These are phyloP conservation scores for Agrochola litura DNA, from an alignment of 2,888 invertebrate species.

Conservation along the genomic window DNA sequence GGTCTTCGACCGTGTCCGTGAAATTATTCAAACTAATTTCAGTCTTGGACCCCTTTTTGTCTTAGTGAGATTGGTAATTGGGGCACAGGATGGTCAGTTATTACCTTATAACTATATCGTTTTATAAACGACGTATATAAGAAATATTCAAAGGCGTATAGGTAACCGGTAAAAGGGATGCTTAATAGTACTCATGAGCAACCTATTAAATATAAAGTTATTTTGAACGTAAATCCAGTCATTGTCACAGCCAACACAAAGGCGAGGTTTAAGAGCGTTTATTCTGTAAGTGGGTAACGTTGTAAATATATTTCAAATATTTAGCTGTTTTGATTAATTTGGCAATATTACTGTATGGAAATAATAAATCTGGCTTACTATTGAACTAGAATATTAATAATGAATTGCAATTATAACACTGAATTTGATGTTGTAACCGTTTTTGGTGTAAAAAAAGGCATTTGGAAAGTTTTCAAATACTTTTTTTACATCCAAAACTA, in stretches of 20 bases:
- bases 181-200: neutral
- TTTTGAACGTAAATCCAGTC: neutral
- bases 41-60: slow-evolving; percentile 48
- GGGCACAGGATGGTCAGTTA: neutral
- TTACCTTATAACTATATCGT: neutral
- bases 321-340: too few species aligned
- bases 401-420: too few species aligned
- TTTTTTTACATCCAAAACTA: too few species aligned
- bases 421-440: too few species aligned
- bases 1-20: slow-evolving; percentile 23
- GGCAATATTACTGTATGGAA: too few species aligned
- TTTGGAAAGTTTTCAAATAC: too few species aligned
- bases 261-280: neutral
- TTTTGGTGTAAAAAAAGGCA: too few species aligned
- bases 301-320: too few species aligned
- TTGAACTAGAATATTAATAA: too few species aligned
- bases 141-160: neutral
- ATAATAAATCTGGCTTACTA: too few species aligned
- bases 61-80: slow-evolving; percentile 26
- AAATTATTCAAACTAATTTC: slow-evolving; percentile 57
- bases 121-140: neutral
- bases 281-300: too few species aligned
- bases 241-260: neutral
- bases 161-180: too few species aligned
- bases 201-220: neutral